Conservation (phyloP, 2,113 vertebrate genomes). For the Periophthalmodon schlosseri region DNA sequence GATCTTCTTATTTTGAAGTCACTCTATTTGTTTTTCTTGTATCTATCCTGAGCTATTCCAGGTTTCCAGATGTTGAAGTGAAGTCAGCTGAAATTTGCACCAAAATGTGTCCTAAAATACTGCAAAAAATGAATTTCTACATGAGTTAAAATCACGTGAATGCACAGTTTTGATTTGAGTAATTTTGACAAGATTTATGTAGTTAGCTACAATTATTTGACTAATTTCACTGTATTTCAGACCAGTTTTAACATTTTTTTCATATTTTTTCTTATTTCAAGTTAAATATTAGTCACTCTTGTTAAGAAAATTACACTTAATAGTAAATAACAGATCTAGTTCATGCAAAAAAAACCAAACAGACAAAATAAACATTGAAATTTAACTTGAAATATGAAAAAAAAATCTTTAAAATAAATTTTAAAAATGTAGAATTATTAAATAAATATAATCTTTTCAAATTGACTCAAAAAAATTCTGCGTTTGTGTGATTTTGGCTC, state of each 20-base stretch:
- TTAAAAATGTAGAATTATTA: neutral
- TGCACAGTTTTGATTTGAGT: neutral
- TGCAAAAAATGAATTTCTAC: neutral
- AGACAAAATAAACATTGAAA: no score
- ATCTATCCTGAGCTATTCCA: slow-evolving; percentile 50
- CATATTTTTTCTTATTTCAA: slow-evolving; percentile 1
- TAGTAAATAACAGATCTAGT: neutral
- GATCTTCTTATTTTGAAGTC: slow-evolving; percentile 26
- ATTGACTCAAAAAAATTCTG: neutral
- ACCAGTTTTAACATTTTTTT: no score
- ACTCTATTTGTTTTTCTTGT: slow-evolving; percentile 33
- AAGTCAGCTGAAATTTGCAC: slow-evolving; percentile 42
- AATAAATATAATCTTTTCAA: neutral
- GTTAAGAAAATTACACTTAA: no score
- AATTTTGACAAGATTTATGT: neutral
- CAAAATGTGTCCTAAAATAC: slow-evolving; percentile 49
- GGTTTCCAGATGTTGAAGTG: slow-evolving; percentile 44
- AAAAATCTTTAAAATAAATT: neutral
- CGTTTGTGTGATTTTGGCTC: neutral
- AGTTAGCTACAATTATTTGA: neutral
- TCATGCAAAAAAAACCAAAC: no score
- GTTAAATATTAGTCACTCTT: neutral
- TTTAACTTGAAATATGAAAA: neutral
- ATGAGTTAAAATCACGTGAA: neutral
- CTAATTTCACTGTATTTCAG: neutral